Conservation (phyloP, 2,888 invertebrate genomes). For the Apotomis capreana region DNA sequence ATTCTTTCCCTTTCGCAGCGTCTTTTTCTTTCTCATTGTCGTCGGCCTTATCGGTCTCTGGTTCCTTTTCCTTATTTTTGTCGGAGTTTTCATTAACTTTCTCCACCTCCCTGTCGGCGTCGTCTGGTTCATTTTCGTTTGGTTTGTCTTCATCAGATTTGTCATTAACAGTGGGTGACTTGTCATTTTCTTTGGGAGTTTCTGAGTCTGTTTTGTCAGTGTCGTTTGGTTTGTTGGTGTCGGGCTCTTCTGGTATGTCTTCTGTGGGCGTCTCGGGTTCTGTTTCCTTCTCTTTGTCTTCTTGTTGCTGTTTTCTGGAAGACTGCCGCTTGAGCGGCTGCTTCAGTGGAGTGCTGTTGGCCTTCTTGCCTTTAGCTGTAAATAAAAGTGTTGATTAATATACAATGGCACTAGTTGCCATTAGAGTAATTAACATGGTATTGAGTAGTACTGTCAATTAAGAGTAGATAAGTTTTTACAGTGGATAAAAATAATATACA, state of each 20-base stretch:
- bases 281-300: conserved; percentile 53
- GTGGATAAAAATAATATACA: no score
- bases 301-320: conserved; percentile 59
- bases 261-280: conserved; percentile 33
- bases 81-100: conserved; percentile 41
- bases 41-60: conserved; percentile 37
- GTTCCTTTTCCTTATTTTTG: conserved; percentile 34
- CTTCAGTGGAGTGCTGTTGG: conserved; percentile 56
- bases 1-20: conserved; percentile 44
- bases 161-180: conserved; percentile 20
- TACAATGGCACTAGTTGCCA: no score
- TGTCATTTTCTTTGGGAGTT: conserved; percentile 42
- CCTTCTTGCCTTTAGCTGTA: conserved; percentile 62
- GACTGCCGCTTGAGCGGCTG: conserved; percentile 63
- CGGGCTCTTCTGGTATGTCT: conserved; percentile 42
- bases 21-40: conserved; percentile 43
- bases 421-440: background rate
- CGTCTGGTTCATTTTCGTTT: conserved; percentile 39
- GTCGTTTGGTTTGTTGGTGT: conserved; percentile 36
- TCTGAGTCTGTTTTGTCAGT: conserved; percentile 42
- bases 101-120: conserved; percentile 45
- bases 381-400: conserved; percentile 13
- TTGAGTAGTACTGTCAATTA: background rate
- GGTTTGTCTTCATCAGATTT: conserved; percentile 40
- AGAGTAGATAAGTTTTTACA: no score